Conservation (phyloP, 1,140 invertebrate genomes). For the Charaxes varanes region DNA sequence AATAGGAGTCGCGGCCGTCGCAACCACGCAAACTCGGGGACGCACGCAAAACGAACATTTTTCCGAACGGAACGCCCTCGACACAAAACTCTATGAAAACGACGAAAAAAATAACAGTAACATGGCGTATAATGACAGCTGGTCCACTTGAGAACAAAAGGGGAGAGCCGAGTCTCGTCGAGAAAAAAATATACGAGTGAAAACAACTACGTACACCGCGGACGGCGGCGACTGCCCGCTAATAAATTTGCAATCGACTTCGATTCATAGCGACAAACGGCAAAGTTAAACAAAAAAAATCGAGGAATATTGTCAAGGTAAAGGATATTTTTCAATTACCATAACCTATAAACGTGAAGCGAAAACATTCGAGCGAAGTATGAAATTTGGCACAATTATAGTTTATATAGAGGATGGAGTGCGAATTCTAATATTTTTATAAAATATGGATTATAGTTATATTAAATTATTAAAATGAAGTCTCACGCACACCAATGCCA, state of each 20-base stretch:
- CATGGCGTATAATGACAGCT: slow-evolving; percentile 76
- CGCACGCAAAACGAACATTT: slow-evolving; percentile 73
- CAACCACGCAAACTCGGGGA: slow-evolving; percentile 63
- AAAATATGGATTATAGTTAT: too few species aligned
- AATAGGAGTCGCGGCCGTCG: slow-evolving; percentile 52
- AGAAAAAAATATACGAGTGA: slow-evolving; percentile 71
- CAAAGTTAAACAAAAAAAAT: too few species aligned
- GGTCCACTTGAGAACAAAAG: slow-evolving; percentile 75
- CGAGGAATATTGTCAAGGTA: too few species aligned
- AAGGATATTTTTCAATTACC: too few species aligned
- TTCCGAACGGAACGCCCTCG: slow-evolving; percentile 68
- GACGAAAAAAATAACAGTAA: slow-evolving; percentile 74
- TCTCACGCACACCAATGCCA: too few species aligned
- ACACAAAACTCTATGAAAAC: slow-evolving; percentile 73
- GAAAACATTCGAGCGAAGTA: too few species aligned
- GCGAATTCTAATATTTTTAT: too few species aligned
- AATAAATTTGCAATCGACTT: slow-evolving; percentile 70
- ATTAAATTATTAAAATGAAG: too few species aligned
- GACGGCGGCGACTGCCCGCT: slow-evolving; percentile 49
- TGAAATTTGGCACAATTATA: too few species aligned
- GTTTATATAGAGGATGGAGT: too few species aligned
- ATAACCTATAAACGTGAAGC: too few species aligned
- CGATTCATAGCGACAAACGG: slow-evolving; percentile 36
- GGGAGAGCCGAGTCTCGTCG: slow-evolving; percentile 67
- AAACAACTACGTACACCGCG: slow-evolving; percentile 66